phyloP scores from a whole-genome alignment of 2,888 invertebrate genomes.

The Plagodis pulveraria region DNA sequence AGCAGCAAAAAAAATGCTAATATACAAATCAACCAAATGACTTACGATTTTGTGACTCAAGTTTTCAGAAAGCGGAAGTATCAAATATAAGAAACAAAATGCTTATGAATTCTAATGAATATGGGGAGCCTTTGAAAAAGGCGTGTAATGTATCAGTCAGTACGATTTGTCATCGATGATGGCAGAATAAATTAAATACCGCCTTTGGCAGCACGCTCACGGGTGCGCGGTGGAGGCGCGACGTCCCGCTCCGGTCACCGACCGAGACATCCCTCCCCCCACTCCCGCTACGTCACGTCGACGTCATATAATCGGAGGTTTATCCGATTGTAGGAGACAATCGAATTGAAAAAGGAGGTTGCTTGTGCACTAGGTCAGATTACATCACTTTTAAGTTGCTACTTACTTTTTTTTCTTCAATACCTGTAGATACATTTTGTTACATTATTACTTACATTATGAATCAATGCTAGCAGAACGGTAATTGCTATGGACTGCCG shows the following conservation, averaged over 20 bases:
- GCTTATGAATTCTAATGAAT: too few relatives aligned
- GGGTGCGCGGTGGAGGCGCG: slow-evolving; percentile 26
- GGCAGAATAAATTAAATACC: slow-evolving; percentile 60
- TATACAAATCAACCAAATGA: too few relatives aligned
- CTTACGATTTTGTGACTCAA: too few relatives aligned
- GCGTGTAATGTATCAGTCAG: slow-evolving; percentile 33
- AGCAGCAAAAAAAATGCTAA: too few relatives aligned
- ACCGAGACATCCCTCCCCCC: slow-evolving; percentile 47
- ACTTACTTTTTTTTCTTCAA: too few relatives aligned
- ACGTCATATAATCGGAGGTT: slow-evolving; percentile 55
- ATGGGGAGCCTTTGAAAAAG: slow-evolving; percentile 13
- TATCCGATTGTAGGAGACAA: slow-evolving; percentile 34
- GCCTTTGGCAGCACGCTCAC: slow-evolving; percentile 47
- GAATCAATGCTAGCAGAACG: too few relatives aligned
- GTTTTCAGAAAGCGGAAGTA: too few relatives aligned
- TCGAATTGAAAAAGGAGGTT: slow-evolving; percentile 11
- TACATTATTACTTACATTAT: too few relatives aligned
- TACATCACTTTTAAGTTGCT: neutral
- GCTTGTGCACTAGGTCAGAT: slow-evolving; percentile 4
- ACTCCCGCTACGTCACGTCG: slow-evolving; percentile 62
- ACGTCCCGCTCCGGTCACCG: slow-evolving; percentile 70
- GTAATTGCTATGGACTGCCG: too few relatives aligned
- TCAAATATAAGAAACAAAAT: too few relatives aligned
- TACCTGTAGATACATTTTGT: too few relatives aligned
- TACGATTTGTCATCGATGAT: slow-evolving; percentile 25